Base-by-base conservation (phyloP, 2,113 vertebrate species). In the Puffinus mauretanicus region DNA sequence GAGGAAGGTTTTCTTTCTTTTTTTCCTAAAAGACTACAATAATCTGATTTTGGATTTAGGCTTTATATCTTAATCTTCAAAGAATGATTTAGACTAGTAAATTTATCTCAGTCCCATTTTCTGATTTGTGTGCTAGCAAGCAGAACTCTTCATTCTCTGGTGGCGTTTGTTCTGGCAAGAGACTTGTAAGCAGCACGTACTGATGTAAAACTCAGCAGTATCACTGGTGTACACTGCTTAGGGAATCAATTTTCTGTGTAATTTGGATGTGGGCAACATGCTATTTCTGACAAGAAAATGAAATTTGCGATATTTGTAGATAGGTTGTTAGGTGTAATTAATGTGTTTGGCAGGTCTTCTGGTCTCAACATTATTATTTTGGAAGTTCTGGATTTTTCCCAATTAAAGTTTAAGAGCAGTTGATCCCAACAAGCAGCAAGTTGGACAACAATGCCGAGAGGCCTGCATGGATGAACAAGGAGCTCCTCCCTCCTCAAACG, bases 261-360 rank as follows among this genome's bases (percentile, higher is more conserved):
- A 90, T 95, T 96, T 95, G 72, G 57, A 95, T 95, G 82, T 90
- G 80, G 80, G 17, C 21, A 71, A 38, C 21, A 9, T 29, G 32
- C n/a, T 77, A n/a, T 24, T 77, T 65, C 36, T 72, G 52, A 66
- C 70, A 95, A 95, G 16, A 96, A 95, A 94, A 94, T 95, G 38
- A 91, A 97, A 92, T 96, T 93, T 18, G 60, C 95, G 96, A 87
- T 79, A 79, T 69, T 94, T 90, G 66, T 88, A 78, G 72, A 88
- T 88, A 90, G 92, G 52, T 92, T 96, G 90, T 95, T 96, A 97
- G 91, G 82, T 71, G 34, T 92, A 97, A 90, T 96, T 94, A 95
- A 91, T 92, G 82, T 96, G 69, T 93, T 89, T 94, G 90, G 86
- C 90, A 96, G 81, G 71, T 96, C 66, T 94, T 94, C 76, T 75